Percentiles rank a stretch among this genome's conserved stretches.
Evolutionary conservation across 2,113 vertebrate species (phyloP).

Genomic region (Gobius niger): DNA sequence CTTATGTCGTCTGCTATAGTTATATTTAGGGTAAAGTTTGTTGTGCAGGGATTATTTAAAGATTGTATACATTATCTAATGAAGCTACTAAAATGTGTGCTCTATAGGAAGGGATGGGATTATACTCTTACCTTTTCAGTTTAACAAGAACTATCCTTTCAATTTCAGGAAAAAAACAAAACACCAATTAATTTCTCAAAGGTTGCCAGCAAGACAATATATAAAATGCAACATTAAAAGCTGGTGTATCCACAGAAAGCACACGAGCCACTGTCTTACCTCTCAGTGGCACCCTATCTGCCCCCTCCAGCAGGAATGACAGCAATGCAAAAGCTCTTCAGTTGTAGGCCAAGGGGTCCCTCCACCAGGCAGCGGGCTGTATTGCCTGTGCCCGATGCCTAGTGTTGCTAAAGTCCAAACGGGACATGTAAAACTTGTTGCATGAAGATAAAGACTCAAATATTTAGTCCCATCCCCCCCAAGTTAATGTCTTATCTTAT

Average conservation of each 20-base stretch:
- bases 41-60: neutral
- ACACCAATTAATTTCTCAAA: constrained; percentile 1
- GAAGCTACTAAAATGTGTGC: constrained; percentile 1
- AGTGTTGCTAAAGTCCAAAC: constrained; percentile 32
- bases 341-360: constrained; percentile 53
- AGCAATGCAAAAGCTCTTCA: constrained; percentile 71
- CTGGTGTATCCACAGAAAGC: constrained; percentile 29
- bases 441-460: too few species aligned
- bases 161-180: constrained; percentile 19
- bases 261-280: constrained; percentile 58
- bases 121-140: constrained; percentile 54
- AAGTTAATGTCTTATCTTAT: too few species aligned
- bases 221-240: constrained; percentile 25
- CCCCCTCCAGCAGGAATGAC: constrained; percentile 70
- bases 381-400: constrained; percentile 41
- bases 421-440: constrained; percentile 52
- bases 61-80: neutral
- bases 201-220: neutral
- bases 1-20: neutral
- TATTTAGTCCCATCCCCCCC: too few species aligned
- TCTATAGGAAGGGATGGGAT: constrained; percentile 10
- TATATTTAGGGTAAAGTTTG: neutral
- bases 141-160: neutral
- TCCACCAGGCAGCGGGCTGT: constrained; percentile 63
- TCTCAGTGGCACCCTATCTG: constrained; percentile 59